phyloP scores from a whole-genome alignment of 1,140 invertebrate genomes.

The Nixonia krombeini region DNA sequence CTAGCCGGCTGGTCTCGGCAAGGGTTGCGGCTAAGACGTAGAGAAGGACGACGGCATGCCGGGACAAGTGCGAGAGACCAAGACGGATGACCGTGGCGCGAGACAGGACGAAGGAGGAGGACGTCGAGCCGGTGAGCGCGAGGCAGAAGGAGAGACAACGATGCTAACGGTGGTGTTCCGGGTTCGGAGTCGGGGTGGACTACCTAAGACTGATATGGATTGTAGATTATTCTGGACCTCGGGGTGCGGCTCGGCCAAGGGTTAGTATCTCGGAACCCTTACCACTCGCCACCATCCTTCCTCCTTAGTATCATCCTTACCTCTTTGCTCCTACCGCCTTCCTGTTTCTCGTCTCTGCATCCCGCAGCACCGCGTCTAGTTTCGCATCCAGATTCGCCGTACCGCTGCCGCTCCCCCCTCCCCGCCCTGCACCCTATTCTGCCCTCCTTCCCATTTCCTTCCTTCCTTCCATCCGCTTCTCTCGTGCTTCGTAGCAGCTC shows the following conservation, averaged over 20 bases:
- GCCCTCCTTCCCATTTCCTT: slow-evolving; percentile 17
- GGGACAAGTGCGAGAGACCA: slow-evolving; percentile 36
- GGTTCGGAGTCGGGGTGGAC: slow-evolving; percentile 52
- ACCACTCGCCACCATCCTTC: slow-evolving; percentile 49
- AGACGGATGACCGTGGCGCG: slow-evolving; percentile 42
- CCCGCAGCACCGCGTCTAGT: slow-evolving; percentile 12
- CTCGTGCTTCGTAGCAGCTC: no score
- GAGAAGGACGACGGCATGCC: slow-evolving; percentile 47
- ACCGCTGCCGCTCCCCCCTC: slow-evolving; percentile 22
- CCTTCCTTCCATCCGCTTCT: slow-evolving; percentile 11
- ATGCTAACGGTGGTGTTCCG: slow-evolving; percentile 55
- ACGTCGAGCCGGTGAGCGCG: slow-evolving; percentile 19
- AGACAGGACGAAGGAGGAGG: slow-evolving; percentile 38
- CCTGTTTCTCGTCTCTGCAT: slow-evolving; percentile 30
- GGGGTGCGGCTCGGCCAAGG: slow-evolving; percentile 71
- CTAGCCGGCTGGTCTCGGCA: slow-evolving; percentile 60
- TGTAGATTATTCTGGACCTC: slow-evolving; percentile 73
- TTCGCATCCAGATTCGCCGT: slow-evolving; percentile 8
- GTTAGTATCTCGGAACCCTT: slow-evolving; percentile 69
- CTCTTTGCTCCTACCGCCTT: slow-evolving; percentile 12
- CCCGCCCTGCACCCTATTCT: slow-evolving; percentile 15
- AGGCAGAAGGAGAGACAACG: slow-evolving; percentile 20
- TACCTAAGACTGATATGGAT: slow-evolving; percentile 73
- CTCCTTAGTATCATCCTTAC: neutral
- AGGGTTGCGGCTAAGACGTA: slow-evolving; percentile 69